phyloP scores from a whole-genome alignment of 2,113 vertebrate genomes.

The Phainopepla nitens region DNA sequence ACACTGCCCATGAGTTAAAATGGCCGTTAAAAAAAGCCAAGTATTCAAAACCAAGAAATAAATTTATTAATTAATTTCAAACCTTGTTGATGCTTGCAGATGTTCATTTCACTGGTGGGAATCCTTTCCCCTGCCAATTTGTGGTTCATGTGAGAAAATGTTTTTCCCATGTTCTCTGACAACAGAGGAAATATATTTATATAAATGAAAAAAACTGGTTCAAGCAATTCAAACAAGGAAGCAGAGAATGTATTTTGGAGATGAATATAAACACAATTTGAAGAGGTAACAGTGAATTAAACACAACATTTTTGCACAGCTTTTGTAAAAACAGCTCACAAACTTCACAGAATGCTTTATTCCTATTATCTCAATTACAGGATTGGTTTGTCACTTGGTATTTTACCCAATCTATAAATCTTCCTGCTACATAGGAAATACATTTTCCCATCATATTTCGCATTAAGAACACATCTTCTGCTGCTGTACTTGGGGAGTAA shows the following conservation, averaged over 20 bases:
- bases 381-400: not conserved
- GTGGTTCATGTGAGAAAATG: not conserved
- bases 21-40: not conserved
- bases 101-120: not conserved
- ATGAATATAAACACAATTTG: not conserved
- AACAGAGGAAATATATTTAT: not conserved
- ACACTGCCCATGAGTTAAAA: not conserved
- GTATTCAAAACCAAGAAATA: not conserved
- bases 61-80: not conserved
- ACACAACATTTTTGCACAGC: not conserved
- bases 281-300: slow-evolving; percentile 34
- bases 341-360: not conserved
- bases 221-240: not conserved
- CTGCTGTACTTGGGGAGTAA: not conserved
- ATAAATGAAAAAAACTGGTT: not conserved
- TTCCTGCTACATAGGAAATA: slow-evolving; percentile 9
- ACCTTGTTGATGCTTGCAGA: not conserved
- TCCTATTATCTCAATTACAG: not conserved
- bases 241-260: not conserved
- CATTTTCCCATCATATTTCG: not conserved
- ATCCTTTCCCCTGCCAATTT: not conserved
- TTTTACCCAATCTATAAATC: not conserved
- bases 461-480: not conserved
- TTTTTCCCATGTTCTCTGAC: not conserved
- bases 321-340: slow-evolving; percentile 24